Base-by-base conservation (phyloP, 2,888 invertebrate genomes). In the Leptarthrus brevirostris region DNA sequence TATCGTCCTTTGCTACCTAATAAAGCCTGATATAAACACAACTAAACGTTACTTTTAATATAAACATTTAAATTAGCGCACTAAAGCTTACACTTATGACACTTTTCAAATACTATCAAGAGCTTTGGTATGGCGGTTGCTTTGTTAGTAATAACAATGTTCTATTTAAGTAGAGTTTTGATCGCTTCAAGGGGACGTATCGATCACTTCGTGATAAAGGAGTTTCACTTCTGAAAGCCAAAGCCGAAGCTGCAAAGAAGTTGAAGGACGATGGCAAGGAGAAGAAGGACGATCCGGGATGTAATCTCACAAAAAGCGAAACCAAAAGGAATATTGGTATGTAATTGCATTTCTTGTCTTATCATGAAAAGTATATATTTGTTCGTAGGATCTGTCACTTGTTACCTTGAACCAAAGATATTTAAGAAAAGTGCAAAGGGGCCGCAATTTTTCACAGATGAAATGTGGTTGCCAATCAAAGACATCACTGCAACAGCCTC, bases 401-500 rank as follows among this genome's bases (percentile, higher is more conserved):
- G 84, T 74, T 85, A 84, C 75, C 79, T 85, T 72, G 84, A 85
- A 75, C 81, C 84, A 40, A 85, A 85, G 78, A 77, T 83, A 12
- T 85, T 85, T 66, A 82, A 81, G 69, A 82, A 82, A 47, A 83
- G 82, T 75, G 16, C 80, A 2, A 79, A 80, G 52, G 81, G 77
- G 49, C 64, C 71, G 40, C 77, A 79, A 12, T 85, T 80, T 77
- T 71, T 80, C 36, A 83, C 83, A 2, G 84, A 84, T 56, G 85
- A 85, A 77, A 78, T 85, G 6, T 85, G 85, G 85, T 76, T 82
- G 77, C 84, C 84, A 6, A 82, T 85, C 30, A 85, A 83, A 77
- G 85, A 85, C 74, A 83, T 85, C 74, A 84, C 77, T 24, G 75
- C 75, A 4, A 75, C 77, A 18, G n/a, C 40, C 12, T 64, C 64